Evolutionary conservation across 1,140 invertebrate genomes (phyloP).

Genomic region (Eurosta solidaginis): DNA sequence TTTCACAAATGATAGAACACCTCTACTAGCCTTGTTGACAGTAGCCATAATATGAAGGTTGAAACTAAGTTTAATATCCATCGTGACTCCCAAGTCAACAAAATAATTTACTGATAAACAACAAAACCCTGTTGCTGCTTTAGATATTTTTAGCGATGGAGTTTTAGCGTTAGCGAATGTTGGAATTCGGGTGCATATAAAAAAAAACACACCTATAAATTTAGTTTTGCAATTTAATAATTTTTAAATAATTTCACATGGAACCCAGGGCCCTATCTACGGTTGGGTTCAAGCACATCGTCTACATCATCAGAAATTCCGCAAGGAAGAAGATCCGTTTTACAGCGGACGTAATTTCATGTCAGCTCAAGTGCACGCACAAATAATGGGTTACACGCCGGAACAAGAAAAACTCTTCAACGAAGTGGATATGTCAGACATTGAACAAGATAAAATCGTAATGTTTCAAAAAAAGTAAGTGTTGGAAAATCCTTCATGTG

Average conservation of each 20-base stretch:
- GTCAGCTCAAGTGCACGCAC: slow-evolving; percentile 77
- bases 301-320: slow-evolving; percentile 86
- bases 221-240: neutral
- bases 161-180: no score
- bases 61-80: no score
- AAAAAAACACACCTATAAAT: neutral
- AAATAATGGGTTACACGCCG: slow-evolving; percentile 72
- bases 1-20: no score
- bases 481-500: neutral
- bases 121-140: no score
- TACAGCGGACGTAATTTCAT: slow-evolving; percentile 85
- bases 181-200: no score
- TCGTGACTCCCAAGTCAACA: no score
- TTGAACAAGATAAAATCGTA: slow-evolving; percentile 82
- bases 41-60: no score
- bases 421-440: slow-evolving; percentile 82
- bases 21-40: no score
- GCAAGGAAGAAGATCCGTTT: slow-evolving; percentile 88
- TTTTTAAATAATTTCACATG: neutral
- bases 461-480: slow-evolving; percentile 80
- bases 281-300: slow-evolving; percentile 82
- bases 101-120: no score
- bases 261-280: slow-evolving; percentile 71
- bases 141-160: no score
- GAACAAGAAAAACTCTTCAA: slow-evolving; percentile 72